These are phyloP conservation scores for Aromia moschata DNA, from an alignment of 2,888 invertebrate species.

Conservation along the genomic window DNA sequence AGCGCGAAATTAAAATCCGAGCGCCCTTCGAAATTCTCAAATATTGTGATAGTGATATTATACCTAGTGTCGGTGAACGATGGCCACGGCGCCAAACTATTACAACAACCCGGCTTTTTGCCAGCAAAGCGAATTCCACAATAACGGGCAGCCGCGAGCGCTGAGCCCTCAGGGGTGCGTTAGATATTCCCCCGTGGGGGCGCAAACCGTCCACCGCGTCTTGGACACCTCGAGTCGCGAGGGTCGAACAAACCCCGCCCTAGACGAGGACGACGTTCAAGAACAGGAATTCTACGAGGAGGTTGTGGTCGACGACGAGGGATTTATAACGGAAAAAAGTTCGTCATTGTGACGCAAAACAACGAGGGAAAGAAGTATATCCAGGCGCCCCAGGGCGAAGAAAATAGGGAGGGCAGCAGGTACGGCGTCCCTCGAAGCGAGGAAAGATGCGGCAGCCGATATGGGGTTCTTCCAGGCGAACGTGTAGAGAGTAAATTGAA, in stretches of 20 bases:
- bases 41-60: neutral
- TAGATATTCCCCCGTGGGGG: slow-evolving; percentile 60
- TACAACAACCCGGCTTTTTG: slow-evolving; percentile 85
- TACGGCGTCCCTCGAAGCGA: slow-evolving; percentile 65
- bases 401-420: slow-evolving; percentile 61
- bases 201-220: slow-evolving; percentile 53
- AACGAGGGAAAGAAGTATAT: slow-evolving; percentile 48
- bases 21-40: neutral
- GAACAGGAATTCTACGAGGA: slow-evolving; percentile 63
- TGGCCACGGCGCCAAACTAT: slow-evolving; percentile 64
- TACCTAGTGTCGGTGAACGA: slow-evolving; percentile 31
- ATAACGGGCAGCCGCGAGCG: slow-evolving; percentile 60
- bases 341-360: slow-evolving; percentile 60
- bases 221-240: slow-evolving; percentile 46
- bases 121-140: slow-evolving; percentile 78
- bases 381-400: slow-evolving; percentile 51
- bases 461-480: slow-evolving; percentile 39
- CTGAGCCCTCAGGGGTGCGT: slow-evolving; percentile 45
- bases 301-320: slow-evolving; percentile 59
- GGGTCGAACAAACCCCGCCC: slow-evolving; percentile 37
- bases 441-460: slow-evolving; percentile 54
- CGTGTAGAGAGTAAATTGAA: slow-evolving; percentile 47
- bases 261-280: slow-evolving; percentile 48
- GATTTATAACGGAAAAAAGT: slow-evolving; percentile 58
- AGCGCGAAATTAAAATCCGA: neutral